phyloP scores from a whole-genome alignment of 2,113 vertebrate species.

The Pteropus alecto region DNA sequence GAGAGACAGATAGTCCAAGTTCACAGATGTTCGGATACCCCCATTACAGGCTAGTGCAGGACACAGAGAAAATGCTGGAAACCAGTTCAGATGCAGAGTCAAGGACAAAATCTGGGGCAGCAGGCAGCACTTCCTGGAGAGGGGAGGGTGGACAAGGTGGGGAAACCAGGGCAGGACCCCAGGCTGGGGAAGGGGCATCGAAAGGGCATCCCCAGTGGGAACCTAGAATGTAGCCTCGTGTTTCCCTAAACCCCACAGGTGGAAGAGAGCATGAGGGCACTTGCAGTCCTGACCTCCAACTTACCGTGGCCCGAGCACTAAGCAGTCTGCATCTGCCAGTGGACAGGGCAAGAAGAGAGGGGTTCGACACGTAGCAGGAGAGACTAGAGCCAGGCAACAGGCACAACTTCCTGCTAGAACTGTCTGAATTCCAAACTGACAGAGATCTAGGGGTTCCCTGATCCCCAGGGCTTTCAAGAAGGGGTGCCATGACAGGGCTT shows the following conservation, averaged over 20 bases:
- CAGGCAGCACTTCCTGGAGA: background rate
- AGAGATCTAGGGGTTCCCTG: background rate
- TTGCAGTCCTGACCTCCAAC: background rate
- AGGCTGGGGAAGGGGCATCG: background rate
- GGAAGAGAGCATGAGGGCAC: background rate
- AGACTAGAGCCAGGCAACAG: background rate
- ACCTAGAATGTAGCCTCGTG: background rate
- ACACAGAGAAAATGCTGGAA: background rate
- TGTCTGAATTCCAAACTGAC: background rate
- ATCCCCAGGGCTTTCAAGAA: background rate
- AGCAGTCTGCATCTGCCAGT: background rate
- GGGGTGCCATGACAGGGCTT: background rate
- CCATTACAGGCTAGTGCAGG: background rate
- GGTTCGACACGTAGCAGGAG: background rate
- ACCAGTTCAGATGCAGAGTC: background rate
- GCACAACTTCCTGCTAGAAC: background rate
- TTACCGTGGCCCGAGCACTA: background rate
- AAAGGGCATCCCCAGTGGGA: background rate
- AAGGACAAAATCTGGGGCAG: background rate
- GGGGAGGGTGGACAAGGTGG: fast-evolving
- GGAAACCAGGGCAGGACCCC: background rate
- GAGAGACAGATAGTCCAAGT: background rate
- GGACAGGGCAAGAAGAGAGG: background rate
- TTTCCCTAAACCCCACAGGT: too few species aligned
- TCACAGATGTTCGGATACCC: background rate